These are phyloP conservation scores for Xiphorhynchus erythropygius DNA, from an alignment of 2,797 vertebrate genomes.

Conservation along the genomic window DNA sequence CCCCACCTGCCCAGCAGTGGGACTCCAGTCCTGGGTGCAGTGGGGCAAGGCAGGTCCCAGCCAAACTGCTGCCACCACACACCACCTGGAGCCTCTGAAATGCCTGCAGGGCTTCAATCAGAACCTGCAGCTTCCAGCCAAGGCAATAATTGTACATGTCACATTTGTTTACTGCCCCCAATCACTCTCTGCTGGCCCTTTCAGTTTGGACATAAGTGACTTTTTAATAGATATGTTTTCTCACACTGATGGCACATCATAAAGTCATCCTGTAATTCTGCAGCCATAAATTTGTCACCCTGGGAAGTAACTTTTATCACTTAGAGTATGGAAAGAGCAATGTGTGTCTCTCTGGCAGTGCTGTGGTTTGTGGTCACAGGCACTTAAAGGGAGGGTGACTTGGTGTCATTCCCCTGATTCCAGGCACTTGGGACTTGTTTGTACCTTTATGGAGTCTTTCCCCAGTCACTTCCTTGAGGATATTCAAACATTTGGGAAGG, in stretches of 20 bases:
- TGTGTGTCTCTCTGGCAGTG: background rate
- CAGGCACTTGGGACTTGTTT: background rate
- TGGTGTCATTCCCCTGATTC: background rate
- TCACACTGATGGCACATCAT: slow-evolving; percentile 42
- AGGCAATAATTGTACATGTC: background rate
- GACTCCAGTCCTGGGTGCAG: rapidly evolving
- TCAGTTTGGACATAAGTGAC: background rate
- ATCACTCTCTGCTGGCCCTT: slow-evolving; percentile 11
- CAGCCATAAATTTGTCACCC: slow-evolving; percentile 57
- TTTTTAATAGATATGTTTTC: slow-evolving; percentile 35
- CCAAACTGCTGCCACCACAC: background rate
- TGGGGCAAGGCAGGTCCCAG: background rate
- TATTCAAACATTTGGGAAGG: background rate
- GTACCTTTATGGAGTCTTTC: background rate
- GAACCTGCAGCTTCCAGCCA: background rate
- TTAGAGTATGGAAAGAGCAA: background rate
- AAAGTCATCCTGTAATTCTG: slow-evolving; percentile 57
- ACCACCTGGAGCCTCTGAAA: background rate
- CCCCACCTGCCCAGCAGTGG: too few species aligned
- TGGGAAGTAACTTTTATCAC: slow-evolving; percentile 15
- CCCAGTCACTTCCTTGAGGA: background rate
- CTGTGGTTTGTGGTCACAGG: slow-evolving; percentile 44
- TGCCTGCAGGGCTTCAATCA: background rate
- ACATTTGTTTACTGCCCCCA: slow-evolving; percentile 26
- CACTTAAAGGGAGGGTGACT: background rate